Evolutionary conservation across 2,797 vertebrate genomes (phyloP).

Genomic region (Heteromormyrus szaboi): DNA sequence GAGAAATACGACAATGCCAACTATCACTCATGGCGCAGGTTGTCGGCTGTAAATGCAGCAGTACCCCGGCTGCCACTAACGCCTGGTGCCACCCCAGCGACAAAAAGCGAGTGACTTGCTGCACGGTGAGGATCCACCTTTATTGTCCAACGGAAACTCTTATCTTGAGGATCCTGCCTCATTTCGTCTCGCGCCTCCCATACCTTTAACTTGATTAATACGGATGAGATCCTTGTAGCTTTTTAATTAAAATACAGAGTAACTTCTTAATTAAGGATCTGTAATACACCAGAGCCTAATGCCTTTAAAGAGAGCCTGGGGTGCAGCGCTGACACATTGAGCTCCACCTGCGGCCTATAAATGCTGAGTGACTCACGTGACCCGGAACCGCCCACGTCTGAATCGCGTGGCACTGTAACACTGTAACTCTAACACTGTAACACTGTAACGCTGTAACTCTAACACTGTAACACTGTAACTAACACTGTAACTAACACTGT

Average conservation of each 20-base stretch:
- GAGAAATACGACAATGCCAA: not conserved
- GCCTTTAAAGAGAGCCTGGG: not conserved
- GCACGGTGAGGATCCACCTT: not conserved
- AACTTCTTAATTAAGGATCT: constrained; percentile 18
- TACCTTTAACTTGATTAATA: constrained; percentile 35
- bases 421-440: no score
- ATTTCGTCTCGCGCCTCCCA: constrained; percentile 20
- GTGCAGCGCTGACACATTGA: not conserved
- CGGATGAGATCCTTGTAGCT: constrained; percentile 33
- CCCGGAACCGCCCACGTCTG: not conserved
- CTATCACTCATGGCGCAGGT: not conserved
- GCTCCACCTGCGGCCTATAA: not conserved
- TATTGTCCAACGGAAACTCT: not conserved
- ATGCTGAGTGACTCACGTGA: not conserved
- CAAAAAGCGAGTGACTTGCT: no score
- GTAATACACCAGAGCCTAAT: not conserved
- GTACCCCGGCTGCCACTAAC: not conserved
- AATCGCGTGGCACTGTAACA: not conserved
- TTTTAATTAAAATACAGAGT: constrained; percentile 36
- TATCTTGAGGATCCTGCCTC: constrained; percentile 17
- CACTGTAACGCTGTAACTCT: no score
- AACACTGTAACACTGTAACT: no score
- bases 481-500: no score
- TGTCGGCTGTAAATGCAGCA: not conserved
- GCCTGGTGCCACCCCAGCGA: not conserved